phyloP scores from a whole-genome alignment of 2,888 invertebrate species.

The Nasonia oneida region DNA sequence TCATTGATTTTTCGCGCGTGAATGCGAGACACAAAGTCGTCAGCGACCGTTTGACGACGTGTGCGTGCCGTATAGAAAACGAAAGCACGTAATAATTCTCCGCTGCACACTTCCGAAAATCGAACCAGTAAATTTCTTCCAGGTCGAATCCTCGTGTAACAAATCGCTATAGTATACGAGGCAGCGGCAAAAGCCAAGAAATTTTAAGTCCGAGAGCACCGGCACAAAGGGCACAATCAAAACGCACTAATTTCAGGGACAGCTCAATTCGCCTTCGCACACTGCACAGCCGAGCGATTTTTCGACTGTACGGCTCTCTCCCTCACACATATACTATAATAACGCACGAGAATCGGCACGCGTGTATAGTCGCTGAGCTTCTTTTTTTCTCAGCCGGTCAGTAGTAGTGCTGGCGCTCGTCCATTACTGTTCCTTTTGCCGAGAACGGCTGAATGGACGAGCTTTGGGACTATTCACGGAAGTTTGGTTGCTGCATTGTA shows the following conservation, averaged over 20 bases:
- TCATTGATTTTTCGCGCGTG: neutral
- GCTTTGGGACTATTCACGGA: constrained; percentile 19
- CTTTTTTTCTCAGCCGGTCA: neutral
- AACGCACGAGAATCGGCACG: constrained; percentile 19
- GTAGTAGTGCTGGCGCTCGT: constrained; percentile 11
- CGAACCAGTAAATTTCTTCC: constrained; percentile 42
- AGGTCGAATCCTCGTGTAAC: constrained; percentile 18
- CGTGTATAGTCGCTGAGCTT: constrained; percentile 21
- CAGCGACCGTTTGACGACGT: too few species aligned
- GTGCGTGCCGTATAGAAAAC: neutral
- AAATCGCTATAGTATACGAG: neutral
- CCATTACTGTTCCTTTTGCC: neutral
- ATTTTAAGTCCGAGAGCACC: constrained; percentile 9
- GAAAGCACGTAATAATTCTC: neutral
- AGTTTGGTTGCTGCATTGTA: neutral
- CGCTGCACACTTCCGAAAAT: constrained; percentile 11
- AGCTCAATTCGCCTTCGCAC: constrained; percentile 32
- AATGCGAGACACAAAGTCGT: too few species aligned
- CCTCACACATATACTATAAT: neutral
- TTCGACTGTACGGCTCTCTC: neutral
- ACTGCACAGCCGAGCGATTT: constrained; percentile 21
- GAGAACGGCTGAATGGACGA: constrained; percentile 31
- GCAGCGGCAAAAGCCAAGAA: neutral
- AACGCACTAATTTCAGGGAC: constrained; percentile 56
- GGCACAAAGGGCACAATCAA: constrained; percentile 39